Conservation (phyloP, 2,888 invertebrate species). For the Taphrorychus bicolor region DNA sequence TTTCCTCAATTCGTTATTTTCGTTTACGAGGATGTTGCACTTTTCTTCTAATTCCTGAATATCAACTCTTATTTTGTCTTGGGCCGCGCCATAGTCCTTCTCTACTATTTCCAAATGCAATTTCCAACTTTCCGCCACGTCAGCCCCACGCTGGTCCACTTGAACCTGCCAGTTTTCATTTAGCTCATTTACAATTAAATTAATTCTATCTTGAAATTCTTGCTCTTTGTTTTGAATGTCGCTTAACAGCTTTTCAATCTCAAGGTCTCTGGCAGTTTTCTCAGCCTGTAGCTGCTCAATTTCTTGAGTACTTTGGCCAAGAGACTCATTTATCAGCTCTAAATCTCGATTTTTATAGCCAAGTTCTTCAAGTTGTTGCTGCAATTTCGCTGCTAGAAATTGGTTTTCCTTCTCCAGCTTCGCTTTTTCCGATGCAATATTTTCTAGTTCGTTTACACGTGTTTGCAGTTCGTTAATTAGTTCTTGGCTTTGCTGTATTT, state of each 20-base stretch:
- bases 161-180: constrained; percentile 59
- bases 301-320: not conserved
- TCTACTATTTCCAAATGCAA: constrained; percentile 71
- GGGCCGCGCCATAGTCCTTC: constrained; percentile 63
- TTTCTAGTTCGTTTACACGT: constrained; percentile 52
- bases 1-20: constrained; percentile 58
- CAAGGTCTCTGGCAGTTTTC: constrained; percentile 26
- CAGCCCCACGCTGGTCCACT: constrained; percentile 71
- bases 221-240: constrained; percentile 30
- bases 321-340: not conserved
- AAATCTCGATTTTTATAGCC: not conserved
- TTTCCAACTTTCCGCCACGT: constrained; percentile 76
- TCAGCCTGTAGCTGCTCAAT: constrained; percentile 17
- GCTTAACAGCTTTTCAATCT: constrained; percentile 24
- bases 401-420: constrained; percentile 9
- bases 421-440: not conserved
- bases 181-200: constrained; percentile 33
- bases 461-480: constrained; percentile 19
- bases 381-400: constrained; percentile 47
- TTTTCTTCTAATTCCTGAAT: constrained; percentile 62
- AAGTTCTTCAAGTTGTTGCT: constrained; percentile 14
- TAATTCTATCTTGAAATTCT: constrained; percentile 25
- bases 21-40: constrained; percentile 55
- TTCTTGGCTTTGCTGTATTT: constrained; percentile 17
- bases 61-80: constrained; percentile 54